These are phyloP conservation scores for Steromphala cineraria DNA, from an alignment of 2,888 invertebrate genomes.

Conservation along the genomic window DNA sequence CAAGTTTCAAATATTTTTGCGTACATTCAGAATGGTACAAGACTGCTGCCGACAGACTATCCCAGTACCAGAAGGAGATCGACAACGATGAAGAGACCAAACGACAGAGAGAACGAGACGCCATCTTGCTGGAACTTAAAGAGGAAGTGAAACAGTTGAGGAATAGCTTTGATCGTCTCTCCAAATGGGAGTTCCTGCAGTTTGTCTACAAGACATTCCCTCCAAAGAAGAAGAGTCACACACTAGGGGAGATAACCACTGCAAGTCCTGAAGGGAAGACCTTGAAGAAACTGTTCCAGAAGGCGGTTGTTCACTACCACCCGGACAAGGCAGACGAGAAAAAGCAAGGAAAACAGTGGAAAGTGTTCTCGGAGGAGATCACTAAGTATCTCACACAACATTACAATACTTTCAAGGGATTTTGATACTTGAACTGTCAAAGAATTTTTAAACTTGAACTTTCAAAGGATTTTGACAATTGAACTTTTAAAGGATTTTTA, in stretches of 20 bases:
- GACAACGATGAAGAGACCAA: constrained; percentile 38
- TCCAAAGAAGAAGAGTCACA: constrained; percentile 45
- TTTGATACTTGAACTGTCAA: no score
- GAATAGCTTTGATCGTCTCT: constrained; percentile 9
- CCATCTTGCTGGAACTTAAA: constrained; percentile 34
- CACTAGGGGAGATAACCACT: constrained; percentile 29
- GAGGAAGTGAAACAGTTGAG: constrained; percentile 37
- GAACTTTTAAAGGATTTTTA: no score
- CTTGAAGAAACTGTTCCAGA: constrained; percentile 46
- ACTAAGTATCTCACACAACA: constrained; percentile 35
- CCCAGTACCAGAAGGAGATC: constrained; percentile 47
- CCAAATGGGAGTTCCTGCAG: constrained; percentile 38
- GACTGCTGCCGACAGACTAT: constrained; percentile 36
- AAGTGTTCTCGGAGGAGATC: constrained; percentile 56
- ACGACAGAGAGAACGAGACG: constrained; percentile 36
- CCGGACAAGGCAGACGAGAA: constrained; percentile 51
- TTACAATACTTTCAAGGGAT: no score
- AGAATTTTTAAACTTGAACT: no score
- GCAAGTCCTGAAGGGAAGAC: background rate
- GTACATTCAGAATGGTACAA: constrained; percentile 49
- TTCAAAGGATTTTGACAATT: no score
- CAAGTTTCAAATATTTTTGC: no score
- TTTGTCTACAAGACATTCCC: constrained; percentile 47
- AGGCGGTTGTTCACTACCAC: constrained; percentile 55
- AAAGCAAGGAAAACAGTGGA: constrained; percentile 44